Base-by-base conservation (phyloP, 2,888 invertebrate species). In the Asteroscopus sphinx region DNA sequence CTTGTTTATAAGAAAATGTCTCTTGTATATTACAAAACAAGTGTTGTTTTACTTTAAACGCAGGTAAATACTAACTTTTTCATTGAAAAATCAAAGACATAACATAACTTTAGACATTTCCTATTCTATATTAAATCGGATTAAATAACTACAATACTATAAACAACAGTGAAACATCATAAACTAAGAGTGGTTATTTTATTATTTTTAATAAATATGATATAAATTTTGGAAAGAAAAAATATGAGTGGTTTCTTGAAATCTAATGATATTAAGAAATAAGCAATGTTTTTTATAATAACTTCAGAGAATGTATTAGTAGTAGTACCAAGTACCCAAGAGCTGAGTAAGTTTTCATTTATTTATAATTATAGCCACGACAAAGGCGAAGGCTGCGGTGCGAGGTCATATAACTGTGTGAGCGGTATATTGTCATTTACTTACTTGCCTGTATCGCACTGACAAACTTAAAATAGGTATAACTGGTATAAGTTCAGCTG, bases 361-460 rank as follows among this genome's bases (percentile, higher is more conserved):
- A 76, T 83, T 82, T 73, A 77, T 80, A 80, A 82, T 82, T 66
- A 70, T 49, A 73, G 67, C 74, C 71, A 36, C 66, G 60, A 85
- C 85, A 89, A 88, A 90, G 87, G 88, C 88, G 87, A 87, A 88
- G 89, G 90, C 81, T 86, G 77, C 65, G 25, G 56, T 59, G 69
- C 86, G 88, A 90, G 89, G 91, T 88, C 90, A 83, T 68, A 71
- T 86, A 87, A 87, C 87, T 84, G 86, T 85, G 85, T 82, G 82
- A 84, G 77, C 77, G 79, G 81, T 74, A 75, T 75, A 79, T 72
- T 76, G 73, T 74, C 73, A 63, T 72, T 76, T 76, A 65, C 64
- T 40, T 68, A 65, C 59, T 67, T 60, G 57, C 40, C 59, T 65
- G 46, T 62, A 46, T 47, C 46, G 40, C 55, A 51, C 51, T 32